Conservation (phyloP, 2,113 vertebrate species). For the Sardina pilchardus region DNA sequence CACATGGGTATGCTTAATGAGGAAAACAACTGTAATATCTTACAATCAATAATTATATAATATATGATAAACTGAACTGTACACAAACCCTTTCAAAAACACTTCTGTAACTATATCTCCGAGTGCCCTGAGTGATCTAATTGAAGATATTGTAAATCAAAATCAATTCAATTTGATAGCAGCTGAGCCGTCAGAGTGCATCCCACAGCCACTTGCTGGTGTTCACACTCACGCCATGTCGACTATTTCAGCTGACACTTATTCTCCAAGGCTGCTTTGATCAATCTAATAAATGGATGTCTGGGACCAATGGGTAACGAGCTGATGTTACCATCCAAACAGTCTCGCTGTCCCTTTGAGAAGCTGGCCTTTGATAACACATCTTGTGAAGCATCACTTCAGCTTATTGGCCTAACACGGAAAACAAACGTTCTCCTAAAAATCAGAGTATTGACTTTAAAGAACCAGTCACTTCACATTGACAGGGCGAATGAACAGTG, state of each 20-base stretch:
- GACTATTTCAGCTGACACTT: not conserved
- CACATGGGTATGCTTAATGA: not conserved
- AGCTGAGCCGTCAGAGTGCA: not conserved
- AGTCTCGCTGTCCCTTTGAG: conserved; percentile 21
- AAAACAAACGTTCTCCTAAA: conserved; percentile 51
- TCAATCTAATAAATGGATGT: conserved; percentile 20
- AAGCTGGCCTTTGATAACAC: conserved; percentile 43
- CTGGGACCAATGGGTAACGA: conserved; percentile 1
- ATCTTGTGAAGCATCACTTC: conserved; percentile 57
- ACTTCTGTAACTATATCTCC: not conserved
- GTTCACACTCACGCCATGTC: not conserved
- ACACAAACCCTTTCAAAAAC: not conserved
- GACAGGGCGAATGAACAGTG: conserved; percentile 39
- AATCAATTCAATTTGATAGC: not conserved
- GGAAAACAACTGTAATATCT: not conserved
- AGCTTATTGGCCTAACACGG: conserved; percentile 53
- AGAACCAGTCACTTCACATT: conserved; percentile 50
- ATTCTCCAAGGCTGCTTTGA: conserved; percentile 7
- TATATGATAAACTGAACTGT: not conserved
- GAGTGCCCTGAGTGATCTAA: not conserved
- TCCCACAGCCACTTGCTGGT: not conserved
- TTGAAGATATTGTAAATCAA: not conserved
- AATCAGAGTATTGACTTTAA: conserved; percentile 42
- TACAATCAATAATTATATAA: not conserved
- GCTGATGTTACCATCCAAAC: conserved; percentile 33